These are phyloP conservation scores for Andrena chrysosceles DNA, from an alignment of 2,888 invertebrate genomes.

Conservation along the genomic window DNA sequence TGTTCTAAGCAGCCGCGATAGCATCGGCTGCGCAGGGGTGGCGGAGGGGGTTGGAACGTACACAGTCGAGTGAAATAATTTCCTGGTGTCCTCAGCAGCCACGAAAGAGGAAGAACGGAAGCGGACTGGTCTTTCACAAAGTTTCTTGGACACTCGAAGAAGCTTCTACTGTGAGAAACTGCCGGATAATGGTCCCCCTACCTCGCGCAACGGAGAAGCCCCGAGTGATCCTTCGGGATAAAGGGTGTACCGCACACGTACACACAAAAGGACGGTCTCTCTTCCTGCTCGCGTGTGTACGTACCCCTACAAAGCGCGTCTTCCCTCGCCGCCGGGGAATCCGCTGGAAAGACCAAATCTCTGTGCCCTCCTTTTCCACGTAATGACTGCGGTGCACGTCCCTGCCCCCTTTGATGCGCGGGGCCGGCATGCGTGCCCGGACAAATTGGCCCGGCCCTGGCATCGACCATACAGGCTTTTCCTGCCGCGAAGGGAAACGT, in stretches of 20 bases:
- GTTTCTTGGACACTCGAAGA: slow-evolving; percentile 80
- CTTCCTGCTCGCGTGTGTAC: slow-evolving; percentile 66
- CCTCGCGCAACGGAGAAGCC: slow-evolving; percentile 67
- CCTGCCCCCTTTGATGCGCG: slow-evolving; percentile 54
- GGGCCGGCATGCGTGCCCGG: slow-evolving; percentile 17
- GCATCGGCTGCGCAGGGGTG: not conserved
- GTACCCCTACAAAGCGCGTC: slow-evolving; percentile 64
- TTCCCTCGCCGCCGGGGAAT: slow-evolving; percentile 52
- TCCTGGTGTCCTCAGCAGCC: slow-evolving; percentile 81
- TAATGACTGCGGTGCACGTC: slow-evolving; percentile 57
- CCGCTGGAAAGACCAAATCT: slow-evolving; percentile 69
- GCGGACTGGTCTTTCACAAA: slow-evolving; percentile 77
- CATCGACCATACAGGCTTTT: not conserved
- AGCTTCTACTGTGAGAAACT: slow-evolving; percentile 74
- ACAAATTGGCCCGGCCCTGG: slow-evolving; percentile 39
- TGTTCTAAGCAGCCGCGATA: slow-evolving; percentile 26
- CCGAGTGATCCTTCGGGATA: slow-evolving; percentile 77
- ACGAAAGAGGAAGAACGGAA: slow-evolving; percentile 72
- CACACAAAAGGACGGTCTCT: slow-evolving; percentile 66
- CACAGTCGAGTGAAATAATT: slow-evolving; percentile 79
- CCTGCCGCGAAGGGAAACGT: not conserved
- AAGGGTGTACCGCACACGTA: slow-evolving; percentile 74
- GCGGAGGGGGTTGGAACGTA: slow-evolving; percentile 44
- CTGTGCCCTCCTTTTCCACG: slow-evolving; percentile 60
- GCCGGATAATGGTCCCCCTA: slow-evolving; percentile 76